Evolutionary conservation across 2,113 vertebrate species (phyloP).

Genomic region (Notechis scutatus): DNA sequence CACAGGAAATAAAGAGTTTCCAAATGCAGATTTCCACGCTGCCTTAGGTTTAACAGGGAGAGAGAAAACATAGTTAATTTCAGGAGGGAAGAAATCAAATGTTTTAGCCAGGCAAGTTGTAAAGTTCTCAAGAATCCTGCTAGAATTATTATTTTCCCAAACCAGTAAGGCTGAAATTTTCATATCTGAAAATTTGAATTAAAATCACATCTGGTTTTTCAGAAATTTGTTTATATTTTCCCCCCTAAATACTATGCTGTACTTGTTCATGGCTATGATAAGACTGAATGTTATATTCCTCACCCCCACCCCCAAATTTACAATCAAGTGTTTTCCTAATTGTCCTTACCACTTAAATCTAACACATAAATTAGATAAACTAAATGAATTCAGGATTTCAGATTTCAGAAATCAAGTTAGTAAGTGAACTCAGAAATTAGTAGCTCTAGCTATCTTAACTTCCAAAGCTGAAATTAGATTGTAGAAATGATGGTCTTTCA

Average conservation of each 20-base stretch:
- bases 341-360: neutral
- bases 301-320: neutral
- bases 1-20: neutral
- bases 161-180: neutral
- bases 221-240: neutral
- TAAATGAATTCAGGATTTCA: neutral
- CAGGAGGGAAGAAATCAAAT: neutral
- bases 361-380: neutral
- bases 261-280: neutral
- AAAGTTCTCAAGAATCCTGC: neutral
- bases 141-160: neutral
- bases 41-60: neutral
- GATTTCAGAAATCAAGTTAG: neutral
- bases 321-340: neutral
- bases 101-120: neutral
- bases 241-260: neutral
- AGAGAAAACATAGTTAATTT: neutral
- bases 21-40: neutral
- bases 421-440: neutral
- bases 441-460: neutral
- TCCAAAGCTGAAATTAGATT: neutral
- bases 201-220: neutral
- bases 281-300: neutral
- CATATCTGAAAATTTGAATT: too few species aligned
- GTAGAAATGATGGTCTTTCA: neutral